A percentile compares a stretch with the other conserved stretches of the same genome.
phyloP scores from a whole-genome alignment of 2,113 vertebrate species.

The Cryptoleucopteryx plumbea region DNA sequence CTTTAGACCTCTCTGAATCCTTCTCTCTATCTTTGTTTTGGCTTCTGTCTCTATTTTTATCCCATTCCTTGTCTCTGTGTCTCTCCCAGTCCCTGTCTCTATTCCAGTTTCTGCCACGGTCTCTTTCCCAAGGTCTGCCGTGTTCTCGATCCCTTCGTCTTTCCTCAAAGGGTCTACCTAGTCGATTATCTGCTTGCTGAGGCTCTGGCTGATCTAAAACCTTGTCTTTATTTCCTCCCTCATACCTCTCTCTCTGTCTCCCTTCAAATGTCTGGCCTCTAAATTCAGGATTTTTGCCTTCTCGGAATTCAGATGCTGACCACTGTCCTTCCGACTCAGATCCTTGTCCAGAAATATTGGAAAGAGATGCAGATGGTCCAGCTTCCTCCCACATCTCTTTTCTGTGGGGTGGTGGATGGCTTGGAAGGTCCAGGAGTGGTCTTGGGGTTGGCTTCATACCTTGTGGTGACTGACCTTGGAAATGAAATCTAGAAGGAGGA shows the following conservation, averaged over 20 bases:
- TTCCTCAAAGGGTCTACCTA: slow-evolving; percentile 82
- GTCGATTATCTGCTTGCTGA: slow-evolving; percentile 75
- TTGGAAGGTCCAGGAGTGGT: slow-evolving; percentile 84
- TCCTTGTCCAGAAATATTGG: slow-evolving; percentile 63
- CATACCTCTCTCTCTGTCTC: slow-evolving; percentile 82
- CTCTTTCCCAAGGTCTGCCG: slow-evolving; percentile 67
- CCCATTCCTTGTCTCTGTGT: slow-evolving; percentile 69
- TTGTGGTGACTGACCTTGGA: slow-evolving; percentile 68
- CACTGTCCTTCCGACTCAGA: slow-evolving; percentile 76
- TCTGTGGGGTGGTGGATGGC: slow-evolving; percentile 74
- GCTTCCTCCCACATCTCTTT: slow-evolving; percentile 76
- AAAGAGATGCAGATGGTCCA: slow-evolving; percentile 34
- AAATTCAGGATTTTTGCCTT: slow-evolving; percentile 76
- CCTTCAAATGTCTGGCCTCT: slow-evolving; percentile 74
- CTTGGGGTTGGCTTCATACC: slow-evolving; percentile 71
- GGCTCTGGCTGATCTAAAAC: slow-evolving; percentile 58
- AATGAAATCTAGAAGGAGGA: slow-evolving; percentile 75
- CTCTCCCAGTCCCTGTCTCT: slow-evolving; percentile 77
- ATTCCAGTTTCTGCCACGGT: slow-evolving; percentile 75
- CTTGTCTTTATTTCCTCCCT: slow-evolving; percentile 79
- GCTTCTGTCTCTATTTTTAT: slow-evolving; percentile 55
- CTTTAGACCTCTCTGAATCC: slow-evolving; percentile 58
- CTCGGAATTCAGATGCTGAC: slow-evolving; percentile 80
- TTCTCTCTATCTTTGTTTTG: slow-evolving; percentile 66
- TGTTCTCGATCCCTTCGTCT: slow-evolving; percentile 79